Conservation (phyloP, 2,888 invertebrate genomes). For the Sminthurinus aureus region DNA sequence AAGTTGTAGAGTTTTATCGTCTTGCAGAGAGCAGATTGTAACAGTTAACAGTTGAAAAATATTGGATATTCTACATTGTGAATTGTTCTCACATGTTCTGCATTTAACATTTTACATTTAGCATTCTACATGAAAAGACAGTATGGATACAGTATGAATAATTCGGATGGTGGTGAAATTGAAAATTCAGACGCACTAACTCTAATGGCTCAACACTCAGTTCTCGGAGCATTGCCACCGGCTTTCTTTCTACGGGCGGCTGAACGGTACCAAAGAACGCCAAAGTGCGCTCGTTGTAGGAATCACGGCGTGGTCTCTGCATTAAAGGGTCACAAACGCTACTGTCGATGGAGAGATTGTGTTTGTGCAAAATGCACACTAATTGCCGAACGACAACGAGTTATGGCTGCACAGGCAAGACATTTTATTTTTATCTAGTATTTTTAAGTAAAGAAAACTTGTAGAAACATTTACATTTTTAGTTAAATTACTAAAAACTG, state of each 20-base stretch:
- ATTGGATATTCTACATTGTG: too few species aligned
- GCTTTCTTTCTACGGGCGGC: constrained; percentile 83
- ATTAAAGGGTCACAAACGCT: constrained; percentile 92
- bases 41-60: too few species aligned
- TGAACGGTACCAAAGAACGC: constrained; percentile 93
- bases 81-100: too few species aligned
- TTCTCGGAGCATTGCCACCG: constrained; percentile 81
- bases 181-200: constrained; percentile 74
- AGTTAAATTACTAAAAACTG: too few species aligned
- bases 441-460: not conserved
- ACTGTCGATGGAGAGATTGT: constrained; percentile 97
- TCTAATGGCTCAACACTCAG: constrained; percentile 84
- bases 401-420: constrained; percentile 95
- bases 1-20: too few species aligned
- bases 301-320: constrained; percentile 98
- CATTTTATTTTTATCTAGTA: constrained; percentile 5
- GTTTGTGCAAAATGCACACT: constrained; percentile 97
- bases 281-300: constrained; percentile 72
- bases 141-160: constrained; percentile 70
- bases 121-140: not conserved
- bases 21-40: too few species aligned
- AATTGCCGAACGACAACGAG: constrained; percentile 95
- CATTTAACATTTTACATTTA: too few species aligned
- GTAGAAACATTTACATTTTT: not conserved
- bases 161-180: constrained; percentile 72